Conservation (phyloP, 2,113 vertebrate genomes). For the Chloropsis hardwickii region DNA sequence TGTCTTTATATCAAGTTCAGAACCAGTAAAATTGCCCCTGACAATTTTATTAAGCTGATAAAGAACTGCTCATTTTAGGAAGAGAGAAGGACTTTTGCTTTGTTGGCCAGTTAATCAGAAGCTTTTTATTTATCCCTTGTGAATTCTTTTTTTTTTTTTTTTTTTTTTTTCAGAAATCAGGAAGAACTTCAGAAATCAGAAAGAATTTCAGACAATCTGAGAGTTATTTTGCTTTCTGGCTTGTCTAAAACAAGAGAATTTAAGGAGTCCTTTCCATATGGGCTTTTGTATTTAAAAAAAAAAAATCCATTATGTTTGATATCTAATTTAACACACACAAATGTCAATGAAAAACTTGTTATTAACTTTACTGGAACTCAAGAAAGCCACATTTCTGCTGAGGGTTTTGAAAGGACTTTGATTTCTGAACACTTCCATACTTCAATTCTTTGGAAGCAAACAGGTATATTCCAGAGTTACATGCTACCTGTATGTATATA, state of each 20-base stretch:
- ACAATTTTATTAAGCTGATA: slow-evolving; percentile 22
- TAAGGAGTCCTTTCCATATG: background rate
- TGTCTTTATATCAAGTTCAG: slow-evolving; percentile 40
- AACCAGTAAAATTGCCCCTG: background rate
- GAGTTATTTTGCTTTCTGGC: background rate
- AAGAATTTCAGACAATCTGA: background rate
- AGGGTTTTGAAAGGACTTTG: background rate
- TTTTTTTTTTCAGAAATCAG: background rate
- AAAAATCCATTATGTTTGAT: background rate
- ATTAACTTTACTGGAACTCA: background rate
- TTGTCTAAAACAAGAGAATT: background rate
- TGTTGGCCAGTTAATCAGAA: slow-evolving; percentile 14
- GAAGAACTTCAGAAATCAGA: background rate
- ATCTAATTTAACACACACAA: background rate
- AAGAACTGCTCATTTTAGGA: slow-evolving; percentile 57
- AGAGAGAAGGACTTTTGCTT: slow-evolving; percentile 17
- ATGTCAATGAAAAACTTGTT: background rate
- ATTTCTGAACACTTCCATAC: background rate
- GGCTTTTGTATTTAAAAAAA: background rate
- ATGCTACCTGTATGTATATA: background rate
- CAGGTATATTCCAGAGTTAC: background rate
- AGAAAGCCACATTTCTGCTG: background rate
- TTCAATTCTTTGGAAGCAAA: background rate
- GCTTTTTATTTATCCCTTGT: slow-evolving; percentile 1
- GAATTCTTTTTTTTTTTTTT: background rate